A percentile compares a stretch with the other conserved stretches of the same genome.
Conservation (phyloP, 2,888 invertebrate species). For the Monochamus alternatus region DNA sequence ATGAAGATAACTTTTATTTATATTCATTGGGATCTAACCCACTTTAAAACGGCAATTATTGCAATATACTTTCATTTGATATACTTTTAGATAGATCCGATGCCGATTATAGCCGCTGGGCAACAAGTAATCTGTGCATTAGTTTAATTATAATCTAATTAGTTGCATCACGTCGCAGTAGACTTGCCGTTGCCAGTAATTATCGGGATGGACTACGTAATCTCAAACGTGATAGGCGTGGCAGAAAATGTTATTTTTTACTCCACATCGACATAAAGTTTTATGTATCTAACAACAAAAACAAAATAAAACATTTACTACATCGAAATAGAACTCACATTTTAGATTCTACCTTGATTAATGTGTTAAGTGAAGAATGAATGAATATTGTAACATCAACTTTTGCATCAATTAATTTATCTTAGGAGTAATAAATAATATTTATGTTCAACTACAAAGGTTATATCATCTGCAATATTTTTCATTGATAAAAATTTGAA, state of each 20-base stretch:
- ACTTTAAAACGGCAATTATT: background rate
- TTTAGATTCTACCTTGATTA: no score
- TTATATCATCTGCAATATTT: no score
- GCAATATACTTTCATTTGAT: background rate
- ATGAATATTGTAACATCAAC: no score
- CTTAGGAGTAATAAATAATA: no score
- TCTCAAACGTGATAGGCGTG: background rate
- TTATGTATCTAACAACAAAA: no score
- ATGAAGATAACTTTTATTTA: background rate
- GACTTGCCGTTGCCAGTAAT: background rate
- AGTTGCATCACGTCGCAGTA: background rate
- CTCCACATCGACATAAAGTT: no score
- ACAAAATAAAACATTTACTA: no score
- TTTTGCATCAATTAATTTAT: no score
- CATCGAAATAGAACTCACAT: no score
- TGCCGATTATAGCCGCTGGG: background rate
- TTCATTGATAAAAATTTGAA: no score
- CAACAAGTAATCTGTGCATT: background rate
- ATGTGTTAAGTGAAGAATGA: no score
- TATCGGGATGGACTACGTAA: background rate
- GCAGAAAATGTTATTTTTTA: background rate
- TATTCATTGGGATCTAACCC: background rate
- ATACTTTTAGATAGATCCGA: background rate
- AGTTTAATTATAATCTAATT: conserved; percentile 1
- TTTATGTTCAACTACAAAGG: no score